phyloP scores from a whole-genome alignment of 2,888 invertebrate genomes.

The Andrena flavipes region DNA sequence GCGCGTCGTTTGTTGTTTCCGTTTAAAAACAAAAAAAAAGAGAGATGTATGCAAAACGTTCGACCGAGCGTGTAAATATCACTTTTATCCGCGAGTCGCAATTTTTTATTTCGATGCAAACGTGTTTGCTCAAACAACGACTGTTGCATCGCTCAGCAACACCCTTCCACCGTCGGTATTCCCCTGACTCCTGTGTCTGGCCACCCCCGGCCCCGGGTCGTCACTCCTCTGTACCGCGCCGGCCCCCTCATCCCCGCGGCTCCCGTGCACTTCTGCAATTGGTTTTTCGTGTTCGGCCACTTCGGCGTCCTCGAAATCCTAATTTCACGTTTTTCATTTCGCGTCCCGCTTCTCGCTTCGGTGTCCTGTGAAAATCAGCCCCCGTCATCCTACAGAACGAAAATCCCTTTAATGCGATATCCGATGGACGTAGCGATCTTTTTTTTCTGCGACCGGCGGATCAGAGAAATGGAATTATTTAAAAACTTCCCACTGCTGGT shows the following conservation, averaged over 20 bases:
- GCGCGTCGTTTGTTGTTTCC: slow-evolving; percentile 3
- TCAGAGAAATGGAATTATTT: slow-evolving; percentile 25
- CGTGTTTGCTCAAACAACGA: slow-evolving; percentile 72
- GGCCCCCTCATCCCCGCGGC: background rate
- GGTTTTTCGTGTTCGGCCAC: slow-evolving; percentile 77
- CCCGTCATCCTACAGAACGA: slow-evolving; percentile 57
- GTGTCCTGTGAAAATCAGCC: slow-evolving; percentile 31
- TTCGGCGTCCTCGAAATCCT: slow-evolving; percentile 75
- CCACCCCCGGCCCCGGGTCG: slow-evolving; percentile 22
- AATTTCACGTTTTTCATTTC: slow-evolving; percentile 75
- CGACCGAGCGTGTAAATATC: slow-evolving; percentile 65
- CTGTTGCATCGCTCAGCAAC: slow-evolving; percentile 55
- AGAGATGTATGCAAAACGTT: background rate
- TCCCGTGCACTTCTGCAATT: slow-evolving; percentile 75
- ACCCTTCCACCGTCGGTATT: slow-evolving; percentile 39
- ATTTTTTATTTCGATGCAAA: slow-evolving; percentile 51
- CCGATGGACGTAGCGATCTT: slow-evolving; percentile 54
- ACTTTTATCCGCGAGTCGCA: slow-evolving; percentile 50
- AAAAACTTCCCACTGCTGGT: slow-evolving; percentile 48
- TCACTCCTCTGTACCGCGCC: slow-evolving; percentile 16
- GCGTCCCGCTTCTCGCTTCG: slow-evolving; percentile 30
- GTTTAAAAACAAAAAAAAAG: background rate
- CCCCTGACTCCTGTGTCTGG: slow-evolving; percentile 21
- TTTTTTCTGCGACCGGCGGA: background rate
- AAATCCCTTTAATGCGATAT: slow-evolving; percentile 58